phyloP scores from a whole-genome alignment of 2,113 vertebrate species.

The Hydrolagus affinis region DNA sequence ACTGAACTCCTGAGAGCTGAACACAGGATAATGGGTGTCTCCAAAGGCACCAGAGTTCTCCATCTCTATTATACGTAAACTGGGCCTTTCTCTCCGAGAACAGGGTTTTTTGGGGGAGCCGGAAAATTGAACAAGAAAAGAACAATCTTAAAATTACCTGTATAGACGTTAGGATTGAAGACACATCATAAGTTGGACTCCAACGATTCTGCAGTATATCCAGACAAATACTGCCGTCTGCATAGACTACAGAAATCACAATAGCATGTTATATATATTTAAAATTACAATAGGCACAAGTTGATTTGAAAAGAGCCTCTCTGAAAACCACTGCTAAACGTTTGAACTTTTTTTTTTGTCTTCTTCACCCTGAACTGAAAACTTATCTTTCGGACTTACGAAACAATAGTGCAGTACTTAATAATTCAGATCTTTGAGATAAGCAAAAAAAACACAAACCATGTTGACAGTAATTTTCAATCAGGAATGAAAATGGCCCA shows the following conservation, averaged over 20 bases:
- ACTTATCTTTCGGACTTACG: too few species aligned
- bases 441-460: not conserved
- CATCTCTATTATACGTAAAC: too few species aligned
- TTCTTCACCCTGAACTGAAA: not conserved
- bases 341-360: too few species aligned
- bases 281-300: not conserved
- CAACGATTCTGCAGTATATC: conserved; percentile 98
- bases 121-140: too few species aligned
- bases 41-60: too few species aligned
- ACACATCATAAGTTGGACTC: conserved; percentile 98
- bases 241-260: conserved; percentile 70
- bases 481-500: not conserved
- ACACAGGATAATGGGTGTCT: too few species aligned
- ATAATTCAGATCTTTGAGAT: not conserved
- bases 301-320: not conserved
- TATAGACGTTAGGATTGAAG: conserved; percentile 98
- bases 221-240: conserved; percentile 99
- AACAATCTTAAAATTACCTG: conserved; percentile 60
- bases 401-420: not conserved
- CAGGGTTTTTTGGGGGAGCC: too few species aligned
- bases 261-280: not conserved
- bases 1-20: too few species aligned
- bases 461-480: not conserved
- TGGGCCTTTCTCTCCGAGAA: too few species aligned
- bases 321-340: not conserved